Evolutionary conservation across 2,113 vertebrate genomes (phyloP), one percentile per base, ranked within the genome.

Genomic region (Tachysurus vachellii): DNA sequence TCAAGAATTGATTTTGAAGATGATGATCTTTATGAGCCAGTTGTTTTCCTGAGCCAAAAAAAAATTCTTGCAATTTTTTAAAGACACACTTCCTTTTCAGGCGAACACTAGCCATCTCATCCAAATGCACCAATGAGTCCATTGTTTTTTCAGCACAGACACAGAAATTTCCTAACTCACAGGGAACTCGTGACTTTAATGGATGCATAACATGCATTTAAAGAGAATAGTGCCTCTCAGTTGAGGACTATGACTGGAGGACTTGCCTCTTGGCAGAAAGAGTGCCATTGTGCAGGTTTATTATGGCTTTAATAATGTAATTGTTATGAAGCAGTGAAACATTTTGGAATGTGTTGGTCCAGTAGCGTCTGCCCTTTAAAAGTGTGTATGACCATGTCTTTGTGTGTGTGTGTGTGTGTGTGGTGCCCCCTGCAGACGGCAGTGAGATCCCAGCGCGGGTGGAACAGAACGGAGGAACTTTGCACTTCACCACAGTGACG

Each of bases 401-500:
- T 50, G 47, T 50, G 47, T 50, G 47, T 50, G 50, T 62, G 21
- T 66, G 57, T 36, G 0, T 86, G 85, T 88, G 7, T 83, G 76
- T 26, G 0, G 11, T 59, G 19, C 0, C 62, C 86, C 62, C 83
- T 76, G 17, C 91, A 97, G 96, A 97, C 82, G 96, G 96, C 84
- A 96, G 95, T 86, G 94, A 92, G 85, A 91, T 97, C 71, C 95
- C 96, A 0, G 90, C 94, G 50, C 94, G 93, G 0, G 94, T 97
- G 91, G 94, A 93, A 54, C 95, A 96, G 91, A 95, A 93, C 0
- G 93, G 93, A 0, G 96, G 97, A 12, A 92, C 92, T 76, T 87
- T 97, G 71, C 94, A 94, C 87, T 97, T 97, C 88, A 92, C 92
- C 87, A 96, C 92, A 47, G 96, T 97, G 88, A 95, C 94, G 42